Conservation (phyloP, 2,797 vertebrate species). For the Kryptopterus vitreolus region DNA sequence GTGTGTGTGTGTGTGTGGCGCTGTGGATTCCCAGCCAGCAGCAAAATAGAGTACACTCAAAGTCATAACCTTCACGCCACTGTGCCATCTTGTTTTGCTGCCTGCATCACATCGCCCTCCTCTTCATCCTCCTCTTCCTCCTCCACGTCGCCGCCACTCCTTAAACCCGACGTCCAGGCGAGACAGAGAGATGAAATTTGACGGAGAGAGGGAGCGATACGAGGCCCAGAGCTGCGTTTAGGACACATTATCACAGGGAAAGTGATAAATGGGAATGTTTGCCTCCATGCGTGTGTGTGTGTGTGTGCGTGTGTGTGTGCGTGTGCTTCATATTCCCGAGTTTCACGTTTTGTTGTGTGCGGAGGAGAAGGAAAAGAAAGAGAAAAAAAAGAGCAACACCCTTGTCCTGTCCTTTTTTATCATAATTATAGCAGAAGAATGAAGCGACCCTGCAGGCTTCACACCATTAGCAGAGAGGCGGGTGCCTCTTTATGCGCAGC, state of each 20-base stretch:
- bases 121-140: conserved; percentile 14
- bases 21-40: conserved; percentile 34
- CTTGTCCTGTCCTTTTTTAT: conserved; percentile 73
- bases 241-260: conserved; percentile 60
- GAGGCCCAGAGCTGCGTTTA: conserved; percentile 59
- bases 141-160: conserved; percentile 20
- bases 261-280: conserved; percentile 54
- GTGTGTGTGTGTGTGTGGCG: conserved; percentile 16
- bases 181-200: not conserved
- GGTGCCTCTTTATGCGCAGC: conserved; percentile 77
- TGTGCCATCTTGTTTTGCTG: conserved; percentile 49
- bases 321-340: conserved; percentile 22
- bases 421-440: conserved; percentile 81
- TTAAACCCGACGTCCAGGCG: conserved; percentile 19
- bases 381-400: conserved; percentile 67
- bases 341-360: conserved; percentile 31
- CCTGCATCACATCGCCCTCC: conserved; percentile 8
- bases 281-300: conserved; percentile 2
- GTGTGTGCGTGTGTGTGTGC: conserved; percentile 2
- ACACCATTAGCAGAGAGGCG: conserved; percentile 71
- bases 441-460: conserved; percentile 68
- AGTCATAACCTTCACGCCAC: conserved; percentile 59
- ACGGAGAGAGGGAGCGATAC: conserved; percentile 11
- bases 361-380: too few relatives aligned
- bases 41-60: conserved; percentile 32